Evolutionary conservation across 2,113 vertebrate species (phyloP).

Genomic region (Petromus typicus): DNA sequence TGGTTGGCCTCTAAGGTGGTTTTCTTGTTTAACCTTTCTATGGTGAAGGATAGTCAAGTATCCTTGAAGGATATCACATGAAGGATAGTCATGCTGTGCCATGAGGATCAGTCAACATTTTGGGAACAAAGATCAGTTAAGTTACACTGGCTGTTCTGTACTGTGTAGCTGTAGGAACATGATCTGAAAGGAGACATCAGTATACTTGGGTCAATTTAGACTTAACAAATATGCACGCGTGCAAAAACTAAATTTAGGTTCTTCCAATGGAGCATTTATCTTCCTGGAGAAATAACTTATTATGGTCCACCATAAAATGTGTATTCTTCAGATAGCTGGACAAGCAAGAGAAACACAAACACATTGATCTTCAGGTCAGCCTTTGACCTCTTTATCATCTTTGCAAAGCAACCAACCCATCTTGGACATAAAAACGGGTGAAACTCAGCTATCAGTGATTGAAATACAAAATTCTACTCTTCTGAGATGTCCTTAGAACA

Average conservation of each 20-base stretch:
- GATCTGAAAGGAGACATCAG: background rate
- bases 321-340: slow-evolving; percentile 15
- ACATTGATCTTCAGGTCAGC: background rate
- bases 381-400: background rate
- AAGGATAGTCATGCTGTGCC: background rate
- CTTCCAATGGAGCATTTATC: slow-evolving; percentile 30
- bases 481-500: background rate
- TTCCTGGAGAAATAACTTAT: slow-evolving; percentile 39
- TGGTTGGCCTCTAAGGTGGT: background rate
- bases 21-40: background rate
- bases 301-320: slow-evolving; percentile 17
- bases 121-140: background rate
- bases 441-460: slow-evolving; percentile 15
- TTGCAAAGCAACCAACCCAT: slow-evolving; percentile 2
- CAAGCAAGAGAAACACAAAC: slow-evolving; percentile 26
- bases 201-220: background rate
- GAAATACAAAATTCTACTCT: background rate
- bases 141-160: background rate
- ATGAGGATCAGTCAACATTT: background rate
- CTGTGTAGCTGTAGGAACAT: too few relatives aligned
- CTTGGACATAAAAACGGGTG: background rate
- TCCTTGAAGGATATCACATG: too few relatives aligned
- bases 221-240: background rate
- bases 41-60: background rate
- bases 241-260: background rate